Evolutionary conservation across 1,140 invertebrate genomes (phyloP).

Genomic region (Drosophila triauraria): DNA sequence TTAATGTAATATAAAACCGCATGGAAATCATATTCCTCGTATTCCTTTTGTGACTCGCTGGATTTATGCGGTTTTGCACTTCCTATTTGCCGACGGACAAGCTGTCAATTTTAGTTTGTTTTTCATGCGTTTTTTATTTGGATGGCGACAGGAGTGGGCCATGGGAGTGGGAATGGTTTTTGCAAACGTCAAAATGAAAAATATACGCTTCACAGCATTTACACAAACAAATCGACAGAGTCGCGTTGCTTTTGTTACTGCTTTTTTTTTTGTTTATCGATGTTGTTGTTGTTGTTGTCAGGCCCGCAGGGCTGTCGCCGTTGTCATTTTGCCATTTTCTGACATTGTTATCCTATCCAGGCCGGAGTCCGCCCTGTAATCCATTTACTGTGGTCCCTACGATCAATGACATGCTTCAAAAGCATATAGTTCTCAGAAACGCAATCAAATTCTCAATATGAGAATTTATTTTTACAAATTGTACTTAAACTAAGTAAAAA

Average conservation of each 20-base stretch:
- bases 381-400: slow-evolving; percentile 9
- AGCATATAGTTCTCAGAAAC: too few relatives aligned
- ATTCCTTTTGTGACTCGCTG: slow-evolving; percentile 67
- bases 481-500: too few relatives aligned
- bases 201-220: slow-evolving; percentile 76
- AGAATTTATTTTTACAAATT: too few relatives aligned
- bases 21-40: slow-evolving; percentile 51
- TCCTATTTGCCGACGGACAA: slow-evolving; percentile 58
- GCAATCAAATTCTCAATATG: too few relatives aligned
- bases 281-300: slow-evolving; percentile 54
- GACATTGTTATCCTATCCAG: slow-evolving; percentile 74
- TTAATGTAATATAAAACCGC: slow-evolving; percentile 69
- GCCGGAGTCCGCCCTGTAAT: slow-evolving; percentile 47
- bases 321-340: slow-evolving; percentile 73
- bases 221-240: slow-evolving; percentile 77
- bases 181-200: slow-evolving; percentile 75
- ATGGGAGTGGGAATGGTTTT: slow-evolving; percentile 10
- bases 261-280: slow-evolving; percentile 55
- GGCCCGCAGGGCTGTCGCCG: slow-evolving; percentile 73
- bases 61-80: slow-evolving; percentile 76
- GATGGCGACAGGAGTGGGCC: not conserved
- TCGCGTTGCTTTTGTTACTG: slow-evolving; percentile 39
- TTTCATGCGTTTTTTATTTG: slow-evolving; percentile 53
- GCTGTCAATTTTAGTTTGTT: slow-evolving; percentile 79
- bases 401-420: not conserved